Percentiles rank a stretch among this genome's conserved stretches.
Conservation (phyloP, 2,888 invertebrate species). For the Nasonovia ribisnigri region DNA sequence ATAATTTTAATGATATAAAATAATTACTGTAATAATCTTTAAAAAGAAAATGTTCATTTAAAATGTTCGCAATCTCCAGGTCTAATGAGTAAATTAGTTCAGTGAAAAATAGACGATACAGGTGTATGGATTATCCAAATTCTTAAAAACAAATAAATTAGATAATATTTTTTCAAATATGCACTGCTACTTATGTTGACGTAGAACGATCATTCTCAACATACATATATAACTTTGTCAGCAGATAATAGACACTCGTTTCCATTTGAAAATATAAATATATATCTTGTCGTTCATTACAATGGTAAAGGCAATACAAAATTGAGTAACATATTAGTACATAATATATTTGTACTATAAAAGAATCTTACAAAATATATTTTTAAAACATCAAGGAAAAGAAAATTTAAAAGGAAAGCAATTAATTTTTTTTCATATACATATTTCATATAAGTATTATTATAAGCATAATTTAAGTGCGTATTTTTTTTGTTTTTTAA, state of each 20-base stretch:
- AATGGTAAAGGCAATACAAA: background rate
- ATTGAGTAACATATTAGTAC: background rate
- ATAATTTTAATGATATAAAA: background rate
- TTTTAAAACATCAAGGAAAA: background rate
- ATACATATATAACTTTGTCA: background rate
- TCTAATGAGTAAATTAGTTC: no score
- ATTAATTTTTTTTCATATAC: background rate
- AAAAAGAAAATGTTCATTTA: no score
- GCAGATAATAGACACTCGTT: background rate
- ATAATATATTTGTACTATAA: background rate
- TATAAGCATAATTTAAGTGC: background rate
- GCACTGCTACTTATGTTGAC: no score
- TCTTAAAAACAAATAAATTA: no score
- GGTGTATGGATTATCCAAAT: no score
- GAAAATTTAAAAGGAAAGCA: background rate
- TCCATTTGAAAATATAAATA: background rate
- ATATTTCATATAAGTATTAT: background rate
- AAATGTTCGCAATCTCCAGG: no score
- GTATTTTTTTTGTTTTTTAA: background rate
- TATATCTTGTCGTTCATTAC: background rate
- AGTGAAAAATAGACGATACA: no score
- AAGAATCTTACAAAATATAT: background rate
- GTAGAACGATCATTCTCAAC: no score
- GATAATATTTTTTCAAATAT: no score
- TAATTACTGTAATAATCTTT: background rate